A percentile compares a stretch with the other conserved stretches of the same genome.
These are phyloP conservation scores for Urocitellus parryii DNA, from an alignment of 2,113 vertebrate species.

Conservation along the genomic window DNA sequence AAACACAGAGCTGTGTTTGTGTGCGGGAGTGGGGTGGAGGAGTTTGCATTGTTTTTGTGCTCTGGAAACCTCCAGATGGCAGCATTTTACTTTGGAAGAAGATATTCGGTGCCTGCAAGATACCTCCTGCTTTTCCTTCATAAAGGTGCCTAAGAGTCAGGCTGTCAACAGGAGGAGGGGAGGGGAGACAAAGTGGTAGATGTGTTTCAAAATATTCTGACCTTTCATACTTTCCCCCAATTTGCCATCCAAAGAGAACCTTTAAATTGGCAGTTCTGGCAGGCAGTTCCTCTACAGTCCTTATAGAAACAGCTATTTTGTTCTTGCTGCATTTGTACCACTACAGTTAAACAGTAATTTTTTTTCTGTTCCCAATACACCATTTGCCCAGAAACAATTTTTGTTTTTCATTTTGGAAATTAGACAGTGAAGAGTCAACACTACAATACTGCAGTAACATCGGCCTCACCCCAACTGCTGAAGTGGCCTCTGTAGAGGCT, in stretches of 20 bases:
- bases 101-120: background rate
- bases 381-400: constrained; percentile 42
- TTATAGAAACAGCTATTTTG: constrained; percentile 65
- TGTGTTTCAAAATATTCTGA: constrained; percentile 78
- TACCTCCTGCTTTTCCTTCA: constrained; percentile 66
- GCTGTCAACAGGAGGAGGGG: constrained; percentile 63
- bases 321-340: constrained; percentile 44
- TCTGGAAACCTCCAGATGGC: constrained; percentile 82
- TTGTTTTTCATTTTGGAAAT: constrained; percentile 60
- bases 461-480: background rate
- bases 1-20: background rate
- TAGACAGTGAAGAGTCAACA: constrained; percentile 20
- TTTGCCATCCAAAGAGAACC: constrained; percentile 72
- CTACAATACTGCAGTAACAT: background rate
- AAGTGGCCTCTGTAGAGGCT: background rate
- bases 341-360: background rate
- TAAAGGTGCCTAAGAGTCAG: constrained; percentile 52
- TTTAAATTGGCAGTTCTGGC: background rate
- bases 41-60: background rate
- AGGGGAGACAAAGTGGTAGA: constrained; percentile 47
- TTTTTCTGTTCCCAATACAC: constrained; percentile 37
- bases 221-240: constrained; percentile 74
- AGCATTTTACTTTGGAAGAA: constrained; percentile 75
- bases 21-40: background rate
- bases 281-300: constrained; percentile 63